A percentile compares a stretch with the other conserved stretches of the same genome.
These are phyloP conservation scores for Leucoma salicis DNA, from an alignment of 2,888 invertebrate genomes.

Conservation along the genomic window DNA sequence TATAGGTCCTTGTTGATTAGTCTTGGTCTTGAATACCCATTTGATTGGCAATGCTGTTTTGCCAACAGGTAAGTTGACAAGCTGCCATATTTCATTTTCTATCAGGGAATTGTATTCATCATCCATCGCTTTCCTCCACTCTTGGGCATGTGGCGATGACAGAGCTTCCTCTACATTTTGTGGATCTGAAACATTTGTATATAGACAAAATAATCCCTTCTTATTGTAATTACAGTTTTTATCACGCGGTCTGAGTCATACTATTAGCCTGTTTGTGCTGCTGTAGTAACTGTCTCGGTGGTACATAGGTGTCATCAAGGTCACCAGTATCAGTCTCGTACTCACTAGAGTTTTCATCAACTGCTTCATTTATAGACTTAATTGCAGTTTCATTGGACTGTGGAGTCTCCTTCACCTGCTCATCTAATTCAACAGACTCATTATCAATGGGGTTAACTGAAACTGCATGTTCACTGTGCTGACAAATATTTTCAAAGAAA, in stretches of 20 bases:
- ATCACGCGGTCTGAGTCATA: not conserved
- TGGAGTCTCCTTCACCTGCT: not conserved
- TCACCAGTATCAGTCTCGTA: slow-evolving; percentile 1
- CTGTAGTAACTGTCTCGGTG: not conserved
- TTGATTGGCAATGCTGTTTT: slow-evolving; percentile 1
- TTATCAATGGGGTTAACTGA: not conserved
- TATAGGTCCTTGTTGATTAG: not conserved
- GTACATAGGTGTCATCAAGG: not conserved
- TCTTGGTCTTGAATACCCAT: slow-evolving; percentile 6
- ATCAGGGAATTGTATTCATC: slow-evolving; percentile 2
- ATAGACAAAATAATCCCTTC: not conserved
- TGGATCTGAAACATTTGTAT: not conserved
- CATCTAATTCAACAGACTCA: not conserved
- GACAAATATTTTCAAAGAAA: slow-evolving; percentile 4
- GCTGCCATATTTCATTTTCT: slow-evolving; percentile 5
- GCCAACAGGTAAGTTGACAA: not conserved
- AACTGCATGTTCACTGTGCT: not conserved
- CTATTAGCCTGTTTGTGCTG: not conserved
- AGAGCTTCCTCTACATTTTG: not conserved
- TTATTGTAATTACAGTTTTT: not conserved
- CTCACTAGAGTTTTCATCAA: not conserved
- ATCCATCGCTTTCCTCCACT: slow-evolving; percentile 7
- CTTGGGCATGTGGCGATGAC: not conserved
- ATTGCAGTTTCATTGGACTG: not conserved
- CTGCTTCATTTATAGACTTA: not conserved